These are phyloP conservation scores for Hirtodrosophila confusa DNA, from an alignment of 2,888 invertebrate genomes.

Conservation along the genomic window DNA sequence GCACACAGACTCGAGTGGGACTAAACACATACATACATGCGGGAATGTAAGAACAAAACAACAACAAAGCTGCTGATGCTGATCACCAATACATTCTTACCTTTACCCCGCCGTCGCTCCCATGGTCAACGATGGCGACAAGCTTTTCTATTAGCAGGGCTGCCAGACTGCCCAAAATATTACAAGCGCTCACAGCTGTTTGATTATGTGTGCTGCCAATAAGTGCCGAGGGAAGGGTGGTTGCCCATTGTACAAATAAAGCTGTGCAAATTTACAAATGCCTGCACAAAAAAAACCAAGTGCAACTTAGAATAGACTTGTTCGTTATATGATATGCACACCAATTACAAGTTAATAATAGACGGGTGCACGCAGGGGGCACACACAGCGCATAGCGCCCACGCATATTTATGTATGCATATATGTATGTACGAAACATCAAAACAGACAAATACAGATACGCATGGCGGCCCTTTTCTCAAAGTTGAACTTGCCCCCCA, in stretches of 20 bases:
- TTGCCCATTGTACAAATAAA: conserved; percentile 30
- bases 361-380: conserved; percentile 39
- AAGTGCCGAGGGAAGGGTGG: background rate
- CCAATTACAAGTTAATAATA: conserved; percentile 52
- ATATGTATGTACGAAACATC: conserved; percentile 10
- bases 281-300: conserved; percentile 5
- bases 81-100: conserved; percentile 10
- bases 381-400: conserved; percentile 4
- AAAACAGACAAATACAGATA: conserved; percentile 10
- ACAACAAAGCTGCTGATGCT: background rate
- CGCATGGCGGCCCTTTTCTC: conserved; percentile 16
- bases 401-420: conserved; percentile 20
- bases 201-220: conserved; percentile 1
- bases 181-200: conserved; percentile 62
- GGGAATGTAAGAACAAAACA: too few relatives aligned
- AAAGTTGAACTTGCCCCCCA: conserved; percentile 45
- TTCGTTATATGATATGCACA: conserved; percentile 8
- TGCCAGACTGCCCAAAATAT: conserved; percentile 45
- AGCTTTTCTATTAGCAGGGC: conserved; percentile 43
- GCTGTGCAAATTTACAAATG: conserved; percentile 26
- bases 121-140: background rate
- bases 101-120: background rate
- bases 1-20: background rate
- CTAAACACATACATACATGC: background rate
- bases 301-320: background rate